Conservation (phyloP, 2,888 invertebrate genomes). For the Tortrix viridana region DNA sequence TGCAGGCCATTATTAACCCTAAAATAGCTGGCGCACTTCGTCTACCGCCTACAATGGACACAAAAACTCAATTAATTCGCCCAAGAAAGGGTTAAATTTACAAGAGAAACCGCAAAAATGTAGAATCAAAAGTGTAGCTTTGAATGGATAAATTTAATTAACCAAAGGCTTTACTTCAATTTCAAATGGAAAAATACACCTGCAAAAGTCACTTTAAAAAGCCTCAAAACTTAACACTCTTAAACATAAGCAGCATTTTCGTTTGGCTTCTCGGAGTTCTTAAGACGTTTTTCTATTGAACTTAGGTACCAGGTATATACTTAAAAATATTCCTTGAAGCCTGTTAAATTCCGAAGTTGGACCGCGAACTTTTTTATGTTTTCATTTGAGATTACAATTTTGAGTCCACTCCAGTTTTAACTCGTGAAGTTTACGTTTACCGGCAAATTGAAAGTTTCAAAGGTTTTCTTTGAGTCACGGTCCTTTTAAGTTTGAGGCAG, state of each 20-base stretch:
- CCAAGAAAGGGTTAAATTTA: slow-evolving; percentile 59
- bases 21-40: slow-evolving; percentile 45
- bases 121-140: slow-evolving; percentile 51
- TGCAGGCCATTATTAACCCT: slow-evolving; percentile 50
- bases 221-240: background rate
- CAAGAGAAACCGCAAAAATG: slow-evolving; percentile 56
- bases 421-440: slow-evolving; percentile 13
- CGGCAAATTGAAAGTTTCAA: slow-evolving; percentile 19
- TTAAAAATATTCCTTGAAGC: slow-evolving; percentile 12
- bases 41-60: slow-evolving; percentile 44
- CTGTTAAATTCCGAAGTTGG: slow-evolving; percentile 33
- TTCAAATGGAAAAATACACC: slow-evolving; percentile 31
- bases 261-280: background rate
- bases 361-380: slow-evolving; percentile 42
- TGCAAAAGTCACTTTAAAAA: background rate
- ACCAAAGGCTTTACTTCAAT: slow-evolving; percentile 40
- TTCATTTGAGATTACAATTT: slow-evolving; percentile 42
- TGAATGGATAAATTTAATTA: slow-evolving; percentile 52
- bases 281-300: slow-evolving; percentile 11
- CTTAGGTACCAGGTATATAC: slow-evolving; percentile 1
- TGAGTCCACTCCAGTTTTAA: slow-evolving; percentile 35
- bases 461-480: slow-evolving; percentile 16
- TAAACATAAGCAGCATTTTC: slow-evolving; percentile 5
- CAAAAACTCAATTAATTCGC: slow-evolving; percentile 65
- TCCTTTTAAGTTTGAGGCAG: slow-evolving; percentile 7